phyloP scores from a whole-genome alignment of 2,797 vertebrate genomes.

The Cynopterus sphinx region DNA sequence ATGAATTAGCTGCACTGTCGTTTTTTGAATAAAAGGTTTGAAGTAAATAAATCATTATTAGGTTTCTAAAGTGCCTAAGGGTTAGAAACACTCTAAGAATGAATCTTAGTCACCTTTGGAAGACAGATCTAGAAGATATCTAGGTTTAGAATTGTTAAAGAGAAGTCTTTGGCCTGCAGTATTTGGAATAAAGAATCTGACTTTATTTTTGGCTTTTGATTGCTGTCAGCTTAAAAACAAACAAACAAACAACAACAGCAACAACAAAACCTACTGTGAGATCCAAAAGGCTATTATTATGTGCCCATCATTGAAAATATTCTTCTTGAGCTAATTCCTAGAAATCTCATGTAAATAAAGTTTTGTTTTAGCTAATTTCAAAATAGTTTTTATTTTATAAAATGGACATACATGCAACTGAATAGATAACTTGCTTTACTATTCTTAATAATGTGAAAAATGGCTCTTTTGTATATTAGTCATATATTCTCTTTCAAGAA shows the following conservation, averaged over 20 bases:
- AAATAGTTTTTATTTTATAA: neutral
- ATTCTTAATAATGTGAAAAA: neutral
- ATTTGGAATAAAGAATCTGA: neutral
- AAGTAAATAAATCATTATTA: constrained; percentile 54
- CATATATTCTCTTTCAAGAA: neutral
- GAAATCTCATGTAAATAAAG: neutral
- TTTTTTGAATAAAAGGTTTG: neutral
- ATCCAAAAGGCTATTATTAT: neutral
- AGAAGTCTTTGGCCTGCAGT: neutral
- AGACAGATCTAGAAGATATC: neutral
- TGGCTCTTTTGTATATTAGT: neutral
- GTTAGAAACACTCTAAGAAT: neutral
- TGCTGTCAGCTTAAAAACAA: neutral
- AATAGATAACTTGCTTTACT: neutral
- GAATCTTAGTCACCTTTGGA: constrained; percentile 24
- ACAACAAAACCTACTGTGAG: neutral
- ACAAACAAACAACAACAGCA: neutral
- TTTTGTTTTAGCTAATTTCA: neutral
- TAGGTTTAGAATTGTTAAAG: neutral
- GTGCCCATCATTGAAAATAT: neutral
- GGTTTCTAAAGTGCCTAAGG: neutral
- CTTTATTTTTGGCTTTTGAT: neutral
- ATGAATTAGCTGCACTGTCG: neutral
- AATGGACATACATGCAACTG: neutral
- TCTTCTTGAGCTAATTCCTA: neutral